Evolutionary conservation across 1,140 invertebrate genomes (phyloP), one percentile per base, ranked within the genome.

Genomic region (Musca domestica): DNA sequence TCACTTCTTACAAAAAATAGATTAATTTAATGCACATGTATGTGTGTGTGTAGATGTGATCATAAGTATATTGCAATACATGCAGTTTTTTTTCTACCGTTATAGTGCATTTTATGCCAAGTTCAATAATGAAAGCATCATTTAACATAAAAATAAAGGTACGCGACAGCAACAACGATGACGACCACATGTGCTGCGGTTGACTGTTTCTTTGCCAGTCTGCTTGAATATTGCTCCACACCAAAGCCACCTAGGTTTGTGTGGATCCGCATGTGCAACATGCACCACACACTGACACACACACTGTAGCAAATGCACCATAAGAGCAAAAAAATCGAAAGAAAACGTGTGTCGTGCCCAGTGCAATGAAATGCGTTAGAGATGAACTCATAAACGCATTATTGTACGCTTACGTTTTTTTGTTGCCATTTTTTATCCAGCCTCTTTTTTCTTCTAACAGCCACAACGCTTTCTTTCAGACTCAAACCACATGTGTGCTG

Each of bases 71-170:
- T 20, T 17, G 25, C 20, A 49, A 49, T 48, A 65, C 27, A 22
- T n/a, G 19, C 41, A 49, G 64, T 49, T 48, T 49, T 27, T 48
- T 41, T 34, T 61, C 27, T 61, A 61, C 56, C 56, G 56, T 61
- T 61, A 61, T 61, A 61, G 19, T n/a, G 27, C 19, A 68, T 58
- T 30, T 63, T 56, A 52, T 64, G 67, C 67, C 67, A 68, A 68
- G 67, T 68, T 68, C 67, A 68, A 68, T 68, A 68, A 68, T 68
- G 64, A 64, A 64, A 64, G 63, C 41, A 58, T 49, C 49, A 64
- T 68, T 63, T 58, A 51, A 25, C 34, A 58, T 63, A 41, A 41
- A 41, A 41, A 41, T 41, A 41, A 41, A 41, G 34, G 34, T 41
- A 41, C 34, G 34, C 4, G 34, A 41, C 34, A 41, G 34, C 34